Evolutionary conservation across 2,113 vertebrate species (phyloP), one percentile per base, ranked within the genome.

Genomic region (Hemibagrus wyckioides): DNA sequence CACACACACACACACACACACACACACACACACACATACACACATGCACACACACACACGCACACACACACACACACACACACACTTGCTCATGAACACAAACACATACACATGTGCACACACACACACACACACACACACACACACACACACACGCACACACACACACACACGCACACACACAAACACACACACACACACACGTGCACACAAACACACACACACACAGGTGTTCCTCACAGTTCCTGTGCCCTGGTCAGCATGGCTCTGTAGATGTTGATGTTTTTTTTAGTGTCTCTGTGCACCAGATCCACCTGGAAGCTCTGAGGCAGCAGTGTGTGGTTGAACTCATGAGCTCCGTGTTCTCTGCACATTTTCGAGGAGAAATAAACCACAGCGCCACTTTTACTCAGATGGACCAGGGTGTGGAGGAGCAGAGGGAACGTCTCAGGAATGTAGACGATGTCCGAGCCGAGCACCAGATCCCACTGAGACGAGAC

Each of bases 311-410:
- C 91, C 81, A 94, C 91, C 1, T 90, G 73, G 86, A 97, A 97
- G 89, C 94, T 93, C 63, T 88, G 90, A 0, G 95, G 95, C 54
- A 97, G 92, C 79, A 92, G 76, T 15, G 93, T 88, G 28, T 95
- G 90, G 76, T 94, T 97, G 92, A 97, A 97, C 76, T 39, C 25
- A 2, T 86, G 86, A 0, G 96, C 95, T 76, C 89, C 75, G 0
- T 97, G 96, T 76, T 97, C 96, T 83, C 89, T 80, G 23, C 96
- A 92, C 96, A 97, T 97, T 90, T 96, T 96, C 85, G 96, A 96
- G 0, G 96, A 96, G n/a, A 97, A 92, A 84, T 96, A 96, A 23
- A 92, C 92, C 83, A 92, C 85, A 0, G 95, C 94, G 0, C 91
- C 93, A 0, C 92, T 89, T 61, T 92, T 90, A n/a, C 95, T 96